A percentile compares a stretch with the other conserved stretches of the same genome.
These are phyloP conservation scores for Montipora cactus DNA, from an alignment of 64 coral and sea anemone species.

Conservation along the genomic window DNA sequence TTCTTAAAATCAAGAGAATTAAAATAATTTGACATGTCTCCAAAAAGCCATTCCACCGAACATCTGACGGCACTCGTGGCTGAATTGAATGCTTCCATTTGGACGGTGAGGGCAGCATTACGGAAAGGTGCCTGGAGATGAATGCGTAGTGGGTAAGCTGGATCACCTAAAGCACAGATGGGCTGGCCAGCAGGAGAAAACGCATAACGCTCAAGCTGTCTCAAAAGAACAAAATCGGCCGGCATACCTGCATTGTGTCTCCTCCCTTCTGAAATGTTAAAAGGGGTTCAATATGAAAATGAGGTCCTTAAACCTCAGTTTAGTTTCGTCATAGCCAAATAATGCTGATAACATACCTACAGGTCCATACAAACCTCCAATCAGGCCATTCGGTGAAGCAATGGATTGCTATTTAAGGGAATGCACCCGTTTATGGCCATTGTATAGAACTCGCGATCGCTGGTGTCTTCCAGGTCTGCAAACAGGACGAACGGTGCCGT, in stretches of 20 bases:
- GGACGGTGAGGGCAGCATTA: neutral
- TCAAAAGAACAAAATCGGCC: neutral
- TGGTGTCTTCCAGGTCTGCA: conserved; percentile 62
- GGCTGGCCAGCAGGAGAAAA: neutral
- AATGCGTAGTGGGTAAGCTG: neutral
- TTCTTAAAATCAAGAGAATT: no score
- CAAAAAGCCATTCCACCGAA: neutral
- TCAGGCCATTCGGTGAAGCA: neutral
- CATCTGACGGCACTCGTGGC: neutral
- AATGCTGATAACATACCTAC: neutral
- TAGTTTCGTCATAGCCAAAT: neutral
- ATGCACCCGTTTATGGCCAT: neutral
- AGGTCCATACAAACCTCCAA: neutral
- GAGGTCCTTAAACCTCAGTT: neutral
- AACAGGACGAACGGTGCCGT: no score
- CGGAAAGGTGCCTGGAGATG: neutral
- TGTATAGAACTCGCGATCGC: no score
- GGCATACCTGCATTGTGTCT: neutral
- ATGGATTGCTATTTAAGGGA: neutral
- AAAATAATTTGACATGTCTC: no score
- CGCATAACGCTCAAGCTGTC: neutral
- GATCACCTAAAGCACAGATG: neutral
- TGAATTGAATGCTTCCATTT: conserved; percentile 13
- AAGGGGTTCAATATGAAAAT: neutral
- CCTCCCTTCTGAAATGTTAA: neutral